Conservation (phyloP, 2,888 invertebrate species). For the Thyatira batis region DNA sequence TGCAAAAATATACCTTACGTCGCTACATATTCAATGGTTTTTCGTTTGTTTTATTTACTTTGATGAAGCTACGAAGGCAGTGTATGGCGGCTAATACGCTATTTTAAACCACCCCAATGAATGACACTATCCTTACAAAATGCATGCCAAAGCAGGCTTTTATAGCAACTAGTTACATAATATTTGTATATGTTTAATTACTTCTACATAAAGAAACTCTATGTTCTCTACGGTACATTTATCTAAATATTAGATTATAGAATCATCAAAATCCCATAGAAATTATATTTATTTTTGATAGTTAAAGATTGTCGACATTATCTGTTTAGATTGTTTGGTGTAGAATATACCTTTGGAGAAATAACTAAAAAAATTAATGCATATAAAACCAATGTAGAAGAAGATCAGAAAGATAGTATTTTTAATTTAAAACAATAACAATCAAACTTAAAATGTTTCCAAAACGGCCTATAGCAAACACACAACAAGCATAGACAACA, state of each 20-base stretch:
- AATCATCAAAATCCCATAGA: slow-evolving; percentile 10
- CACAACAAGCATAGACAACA: slow-evolving; percentile 79
- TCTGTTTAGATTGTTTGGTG: slow-evolving; percentile 18
- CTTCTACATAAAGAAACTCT: slow-evolving; percentile 19
- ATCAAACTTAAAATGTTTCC: slow-evolving; percentile 68
- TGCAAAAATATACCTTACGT: slow-evolving; percentile 23
- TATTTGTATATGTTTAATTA: slow-evolving; percentile 15
- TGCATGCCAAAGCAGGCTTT: slow-evolving; percentile 64
- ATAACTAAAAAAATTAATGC: slow-evolving; percentile 33
- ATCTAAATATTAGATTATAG: slow-evolving; percentile 22
- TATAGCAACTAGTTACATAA: slow-evolving; percentile 22
- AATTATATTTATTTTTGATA: background rate
- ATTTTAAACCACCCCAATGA: slow-evolving; percentile 51
- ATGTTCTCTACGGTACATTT: slow-evolving; percentile 26
- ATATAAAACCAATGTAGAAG: slow-evolving; percentile 52
- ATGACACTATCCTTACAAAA: slow-evolving; percentile 34
- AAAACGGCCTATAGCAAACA: slow-evolving; percentile 83
- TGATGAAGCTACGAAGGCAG: slow-evolving; percentile 53
- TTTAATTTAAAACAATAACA: slow-evolving; percentile 43
- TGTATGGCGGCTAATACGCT: slow-evolving; percentile 50
- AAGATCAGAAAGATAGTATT: slow-evolving; percentile 58
- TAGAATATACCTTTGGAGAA: slow-evolving; percentile 21
- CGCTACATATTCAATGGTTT: slow-evolving; percentile 36
- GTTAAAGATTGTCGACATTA: slow-evolving; percentile 12
- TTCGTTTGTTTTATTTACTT: slow-evolving; percentile 25